Percentiles rank a stretch among this genome's conserved stretches.
These are phyloP conservation scores for Holotrichia oblita DNA, from an alignment of 1,140 invertebrate species.

Conservation along the genomic window DNA sequence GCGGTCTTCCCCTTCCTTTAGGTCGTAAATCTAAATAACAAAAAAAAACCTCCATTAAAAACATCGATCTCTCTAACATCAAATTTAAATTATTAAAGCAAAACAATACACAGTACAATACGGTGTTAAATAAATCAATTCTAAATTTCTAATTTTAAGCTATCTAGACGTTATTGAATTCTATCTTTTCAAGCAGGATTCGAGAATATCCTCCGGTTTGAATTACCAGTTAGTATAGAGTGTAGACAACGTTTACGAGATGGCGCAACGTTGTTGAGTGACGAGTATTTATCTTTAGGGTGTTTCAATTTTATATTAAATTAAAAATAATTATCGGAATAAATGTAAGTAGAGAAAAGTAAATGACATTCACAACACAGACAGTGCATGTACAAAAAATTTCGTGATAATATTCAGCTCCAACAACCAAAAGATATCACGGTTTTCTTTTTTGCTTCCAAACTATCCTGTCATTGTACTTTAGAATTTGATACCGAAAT, in stretches of 20 bases:
- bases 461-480: not conserved
- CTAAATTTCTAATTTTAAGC: not conserved
- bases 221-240: not conserved
- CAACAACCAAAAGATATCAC: constrained; percentile 33
- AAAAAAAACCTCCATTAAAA: not conserved
- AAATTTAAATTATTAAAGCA: not conserved
- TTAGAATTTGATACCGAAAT: not conserved
- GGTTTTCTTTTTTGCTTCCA: not conserved
- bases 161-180: not conserved
- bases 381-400: constrained; percentile 22
- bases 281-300: not conserved
- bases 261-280: not conserved
- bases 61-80: constrained; percentile 2
- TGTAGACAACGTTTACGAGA: constrained; percentile 2
- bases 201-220: not conserved
- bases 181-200: not conserved
- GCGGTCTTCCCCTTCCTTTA: constrained; percentile 87
- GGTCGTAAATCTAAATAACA: constrained; percentile 82
- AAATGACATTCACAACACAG: constrained; percentile 21
- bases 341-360: not conserved
- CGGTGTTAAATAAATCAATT: not conserved
- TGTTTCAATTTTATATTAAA: not conserved
- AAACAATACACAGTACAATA: not conserved
- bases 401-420: constrained; percentile 20
- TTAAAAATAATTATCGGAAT: not conserved